These are phyloP conservation scores for Trissolcus basalis DNA, from an alignment of 1,140 invertebrate genomes.

Conservation along the genomic window DNA sequence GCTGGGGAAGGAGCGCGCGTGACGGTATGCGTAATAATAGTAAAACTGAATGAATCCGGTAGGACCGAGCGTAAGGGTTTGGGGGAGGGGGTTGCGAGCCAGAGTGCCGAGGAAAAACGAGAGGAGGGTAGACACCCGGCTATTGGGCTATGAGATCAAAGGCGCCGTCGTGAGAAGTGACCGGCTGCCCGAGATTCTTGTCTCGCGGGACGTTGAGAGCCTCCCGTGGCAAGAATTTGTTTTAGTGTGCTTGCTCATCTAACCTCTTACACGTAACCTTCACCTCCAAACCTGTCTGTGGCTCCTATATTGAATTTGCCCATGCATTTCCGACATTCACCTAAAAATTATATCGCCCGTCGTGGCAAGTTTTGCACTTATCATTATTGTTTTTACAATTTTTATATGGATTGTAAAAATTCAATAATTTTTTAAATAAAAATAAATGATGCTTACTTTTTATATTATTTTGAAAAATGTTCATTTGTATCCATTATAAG, in stretches of 20 bases:
- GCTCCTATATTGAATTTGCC: constrained; percentile 46
- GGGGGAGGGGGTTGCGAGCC: constrained; percentile 40
- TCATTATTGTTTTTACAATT: too few species aligned
- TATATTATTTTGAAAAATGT: too few species aligned
- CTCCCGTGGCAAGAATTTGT: constrained; percentile 66
- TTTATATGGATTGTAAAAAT: too few species aligned
- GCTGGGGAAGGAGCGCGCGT: constrained; percentile 49
- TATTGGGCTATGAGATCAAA: constrained; percentile 63
- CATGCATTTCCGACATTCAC: constrained; percentile 10
- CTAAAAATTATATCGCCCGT: constrained; percentile 9
- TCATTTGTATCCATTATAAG: too few species aligned
- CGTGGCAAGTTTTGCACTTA: too few species aligned
- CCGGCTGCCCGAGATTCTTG: constrained; percentile 68
- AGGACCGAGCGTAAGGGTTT: constrained; percentile 33
- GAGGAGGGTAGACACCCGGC: constrained; percentile 57
- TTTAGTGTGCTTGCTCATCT: constrained; percentile 61
- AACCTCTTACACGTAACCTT: constrained; percentile 59
- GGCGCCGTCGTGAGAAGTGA: constrained; percentile 66
- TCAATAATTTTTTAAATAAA: too few species aligned
- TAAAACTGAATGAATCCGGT: constrained; percentile 65
- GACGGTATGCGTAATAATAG: constrained; percentile 65
- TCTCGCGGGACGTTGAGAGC: constrained; percentile 64
- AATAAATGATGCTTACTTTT: too few species aligned
- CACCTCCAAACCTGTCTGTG: constrained; percentile 51
- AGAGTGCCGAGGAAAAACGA: constrained; percentile 46